Base-by-base conservation (phyloP, 1,140 invertebrate genomes). In the Coelopa frigida region DNA sequence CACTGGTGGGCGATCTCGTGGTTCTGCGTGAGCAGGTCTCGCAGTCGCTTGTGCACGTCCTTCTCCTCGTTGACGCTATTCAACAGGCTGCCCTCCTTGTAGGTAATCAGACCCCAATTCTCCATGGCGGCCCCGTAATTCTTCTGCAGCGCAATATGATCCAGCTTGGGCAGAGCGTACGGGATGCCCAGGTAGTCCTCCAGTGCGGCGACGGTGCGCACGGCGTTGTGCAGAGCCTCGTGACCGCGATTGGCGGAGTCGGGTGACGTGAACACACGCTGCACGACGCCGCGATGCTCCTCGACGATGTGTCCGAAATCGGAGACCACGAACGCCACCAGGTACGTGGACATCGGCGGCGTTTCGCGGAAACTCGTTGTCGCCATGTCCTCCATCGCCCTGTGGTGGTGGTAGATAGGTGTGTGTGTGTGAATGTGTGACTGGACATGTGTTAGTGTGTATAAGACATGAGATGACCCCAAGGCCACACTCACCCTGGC, bases 41-140 rank as follows among this genome's bases (percentile, higher is more conserved):
- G 57, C 2, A 57, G 26, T 1, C 32, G 43, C 10, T 55, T 54
- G 11, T 49, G 43, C 4, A 23, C 7, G 35, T 55, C 48, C 4
- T 11, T 38, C 15, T 17, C 27, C 8, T 22, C 15, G 1, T 36
- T 26, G 3, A 44, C 29, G 14, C 31, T 17, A 2, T 44, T 23
- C 14, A 63, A 15, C 5, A 63, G 26, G 37, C 38, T 53, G 31
- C 46, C 43, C 44, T 68, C 78, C 70, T 75, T 74, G 55, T 81
- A 89, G 1, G 81, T 84, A 41, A 87, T 78, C 5, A 90, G 62
- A n/a, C 85, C 87, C 86, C 85, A 89, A 70, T 89, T 88, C 63
- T 89, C 86, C 85, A 89, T 89, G 12, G 85, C 87, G 2, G 82
- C 82, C 21, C 80, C 79, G n/a, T 75, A 75, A 55, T 88, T 88